phyloP scores from a whole-genome alignment of 2,888 invertebrate species.

The Campoplex nolae region DNA sequence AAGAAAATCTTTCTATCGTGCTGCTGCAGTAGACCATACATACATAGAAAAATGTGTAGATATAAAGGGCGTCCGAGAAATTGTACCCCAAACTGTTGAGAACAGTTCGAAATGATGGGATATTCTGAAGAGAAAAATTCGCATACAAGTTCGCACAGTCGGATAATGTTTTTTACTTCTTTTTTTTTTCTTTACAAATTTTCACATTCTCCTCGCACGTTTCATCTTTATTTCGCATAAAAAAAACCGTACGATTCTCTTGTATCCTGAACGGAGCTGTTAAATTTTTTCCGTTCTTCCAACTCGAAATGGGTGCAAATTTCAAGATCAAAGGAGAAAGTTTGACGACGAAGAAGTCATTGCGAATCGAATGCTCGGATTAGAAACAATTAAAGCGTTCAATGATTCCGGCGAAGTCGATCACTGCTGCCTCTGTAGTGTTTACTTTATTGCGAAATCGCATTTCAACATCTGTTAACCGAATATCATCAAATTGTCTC shows the following conservation, averaged over 20 bases:
- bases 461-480: too few species aligned
- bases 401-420: too few species aligned
- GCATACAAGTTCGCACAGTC: neutral
- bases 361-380: neutral
- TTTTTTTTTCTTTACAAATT: neutral
- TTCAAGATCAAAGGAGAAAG: neutral
- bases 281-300: too few species aligned
- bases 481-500: neutral
- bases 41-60: neutral
- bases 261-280: too few species aligned
- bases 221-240: neutral
- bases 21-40: slow-evolving; percentile 10
- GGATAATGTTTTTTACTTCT: neutral
- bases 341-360: neutral
- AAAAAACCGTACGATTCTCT: neutral
- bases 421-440: neutral
- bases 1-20: slow-evolving; percentile 52
- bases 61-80: neutral
- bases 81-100: neutral
- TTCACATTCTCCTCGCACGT: neutral
- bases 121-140: neutral
- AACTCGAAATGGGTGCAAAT: too few species aligned
- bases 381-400: neutral
- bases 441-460: neutral
- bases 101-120: neutral